Base-by-base conservation (phyloP, 2,888 invertebrate genomes). In the Xylocampa areola region DNA sequence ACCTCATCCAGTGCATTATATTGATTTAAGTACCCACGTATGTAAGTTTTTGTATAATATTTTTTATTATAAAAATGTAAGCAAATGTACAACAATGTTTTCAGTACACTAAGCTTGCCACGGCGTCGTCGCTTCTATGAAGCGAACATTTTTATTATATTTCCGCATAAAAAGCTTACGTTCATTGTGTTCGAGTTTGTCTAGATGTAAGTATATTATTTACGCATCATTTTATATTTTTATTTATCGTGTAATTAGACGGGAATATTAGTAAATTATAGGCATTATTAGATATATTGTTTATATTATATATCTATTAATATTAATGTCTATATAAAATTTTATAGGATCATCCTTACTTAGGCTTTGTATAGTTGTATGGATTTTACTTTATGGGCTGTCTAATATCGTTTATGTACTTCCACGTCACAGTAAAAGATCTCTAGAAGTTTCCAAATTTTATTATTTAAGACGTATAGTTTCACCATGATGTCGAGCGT, bases 1-100 rank as follows among this genome's bases (percentile, higher is more conserved):
- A 86, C 87, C 88, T 89, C 89, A 88, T 82, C 77, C 90, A 89
- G 91, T 91, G 90, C 90, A 90, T 90, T 91, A 87, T 87, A 83
- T 76, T 86, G 73, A 73, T 89, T 90, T 89, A 89, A 86, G 87
- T 86, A 82, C 77, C 83, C 81, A 73, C 54, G 74, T 82, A 81
- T 85, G 87, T 91, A 90, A 89, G 86, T 86, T 80, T 60, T 91
- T 91, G 88, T 91, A 90, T 87, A 7, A 79, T 89, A 90, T 87
- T 88, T 86, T 81, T 82, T 85, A 79, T 79, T 82, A 82, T 68
- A 63, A 72, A 63, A 73, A 67, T 81, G 69, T 86, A 85, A 86
- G 82, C 76, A 69, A 81, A 79, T 87, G 86, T 90, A 87, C 85
- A 84, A 87, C 77, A 80, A 81, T 58, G 53, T 80, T 81, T 79